Evolutionary conservation across 30 jellyfish, hydroid and myxozoan genomes (phyloP), one percentile per base, ranked within the genome.

Genomic region (Aurelia sp.): DNA sequence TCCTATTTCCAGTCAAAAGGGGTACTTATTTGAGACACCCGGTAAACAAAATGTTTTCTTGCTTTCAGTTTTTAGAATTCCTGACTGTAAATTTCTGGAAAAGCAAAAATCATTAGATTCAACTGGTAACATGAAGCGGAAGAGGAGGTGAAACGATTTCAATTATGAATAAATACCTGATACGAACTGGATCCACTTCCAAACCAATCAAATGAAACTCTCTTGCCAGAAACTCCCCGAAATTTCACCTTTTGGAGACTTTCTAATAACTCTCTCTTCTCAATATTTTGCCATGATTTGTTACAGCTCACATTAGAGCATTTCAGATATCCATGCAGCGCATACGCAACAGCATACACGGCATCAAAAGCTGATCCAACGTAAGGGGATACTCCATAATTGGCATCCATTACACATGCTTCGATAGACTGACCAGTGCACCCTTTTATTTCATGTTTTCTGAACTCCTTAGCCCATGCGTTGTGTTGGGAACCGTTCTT

Each of bases 311-410:
- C 74, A 15, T 52, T 57, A 18, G 87, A 52, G 74, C 98, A 92
- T 22, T 62, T 48, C 30, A 92, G 70, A 44, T 31, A 19, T n/a
- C 20, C 59, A 74, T 92, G 98, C 20, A 92, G 66, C 31, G 97
- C 96, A 30, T 82, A 74, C 17, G 97, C 98, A 20, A 78, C 91
- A 13, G 98, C 98, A 69, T 68, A 84, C 10, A 93, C 98, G 7
- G 98, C 98, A 84, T 88, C 89, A 51, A 80, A 61, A 3, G 97
- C 87, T 15, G 98, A 47, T 16, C 84, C 88, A 3, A 86, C 72
- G 73, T 40, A 86, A 13, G 96, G 94, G 5, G 96, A 60, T 31
- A 78, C 20, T 12, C 74, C 95, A 30, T 79, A 92, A 16, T 30
- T 33, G 1, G 64, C 91, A 12, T 27, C 70, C 67, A 31, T 17